phyloP scores from a whole-genome alignment of 2,797 vertebrate species.

The Xenops minutus region DNA sequence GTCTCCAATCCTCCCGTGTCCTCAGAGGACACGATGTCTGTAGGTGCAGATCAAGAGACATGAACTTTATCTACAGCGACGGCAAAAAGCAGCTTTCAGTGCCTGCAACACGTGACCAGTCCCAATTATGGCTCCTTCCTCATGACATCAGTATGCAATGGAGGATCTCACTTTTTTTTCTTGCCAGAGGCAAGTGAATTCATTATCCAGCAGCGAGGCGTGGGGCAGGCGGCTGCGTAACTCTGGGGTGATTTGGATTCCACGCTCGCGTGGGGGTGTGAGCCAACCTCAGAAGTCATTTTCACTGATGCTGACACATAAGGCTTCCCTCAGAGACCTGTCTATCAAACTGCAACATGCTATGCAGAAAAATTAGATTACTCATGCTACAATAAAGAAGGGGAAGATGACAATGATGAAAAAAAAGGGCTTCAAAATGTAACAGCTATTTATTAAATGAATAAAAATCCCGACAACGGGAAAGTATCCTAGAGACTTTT shows the following conservation, averaged over 20 bases:
- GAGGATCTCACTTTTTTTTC: slow-evolving; percentile 80
- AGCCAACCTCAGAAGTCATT: slow-evolving; percentile 76
- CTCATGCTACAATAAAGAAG: slow-evolving; percentile 65
- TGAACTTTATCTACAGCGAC: not conserved
- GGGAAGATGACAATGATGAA: not conserved
- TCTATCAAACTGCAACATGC: slow-evolving; percentile 70
- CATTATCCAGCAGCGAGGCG: slow-evolving; percentile 79
- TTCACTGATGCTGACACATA: slow-evolving; percentile 72
- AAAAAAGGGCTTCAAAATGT: slow-evolving; percentile 1
- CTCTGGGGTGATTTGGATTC: slow-evolving; percentile 91
- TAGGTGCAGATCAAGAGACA: not conserved
- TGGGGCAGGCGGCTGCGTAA: slow-evolving; percentile 80
- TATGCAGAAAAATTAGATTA: slow-evolving; percentile 75
- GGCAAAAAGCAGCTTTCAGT: not conserved
- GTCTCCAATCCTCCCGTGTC: not conserved
- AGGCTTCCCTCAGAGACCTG: slow-evolving; percentile 72
- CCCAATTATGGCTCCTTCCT: slow-evolving; percentile 78
- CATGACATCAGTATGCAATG: slow-evolving; percentile 89
- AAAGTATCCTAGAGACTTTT: not conserved
- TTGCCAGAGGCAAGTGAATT: slow-evolving; percentile 94
- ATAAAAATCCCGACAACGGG: not conserved
- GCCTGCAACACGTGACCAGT: slow-evolving; percentile 31
- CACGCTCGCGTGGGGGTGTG: slow-evolving; percentile 75
- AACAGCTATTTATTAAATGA: slow-evolving; percentile 52
- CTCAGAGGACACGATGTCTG: fast-evolving